phyloP scores from a whole-genome alignment of 2,888 invertebrate genomes.

The Alviniconcha strummeri region DNA sequence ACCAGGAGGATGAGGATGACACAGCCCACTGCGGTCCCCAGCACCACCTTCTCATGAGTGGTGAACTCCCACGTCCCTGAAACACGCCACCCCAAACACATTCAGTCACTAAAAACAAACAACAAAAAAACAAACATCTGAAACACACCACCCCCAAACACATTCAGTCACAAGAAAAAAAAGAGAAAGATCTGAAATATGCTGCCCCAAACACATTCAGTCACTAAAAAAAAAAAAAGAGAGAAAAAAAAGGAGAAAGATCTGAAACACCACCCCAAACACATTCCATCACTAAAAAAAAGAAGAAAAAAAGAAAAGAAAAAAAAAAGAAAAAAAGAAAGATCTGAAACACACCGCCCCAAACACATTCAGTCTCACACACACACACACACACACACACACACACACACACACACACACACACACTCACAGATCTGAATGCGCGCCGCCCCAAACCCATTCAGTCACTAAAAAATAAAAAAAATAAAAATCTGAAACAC shows the following conservation, averaged over 20 bases:
- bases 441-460: too few species aligned
- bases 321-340: background rate
- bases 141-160: too few species aligned
- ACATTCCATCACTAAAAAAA: too few species aligned
- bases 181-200: background rate
- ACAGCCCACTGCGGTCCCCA: constrained; percentile 44
- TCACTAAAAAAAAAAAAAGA: too few species aligned
- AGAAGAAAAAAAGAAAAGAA: too few species aligned
- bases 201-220: too few species aligned
- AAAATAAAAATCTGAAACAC: too few species aligned
- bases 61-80: constrained; percentile 48
- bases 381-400: constrained; percentile 1
- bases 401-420: background rate
- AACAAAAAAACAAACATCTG: background rate
- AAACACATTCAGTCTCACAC: background rate
- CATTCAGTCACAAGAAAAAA: background rate
- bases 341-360: too few species aligned
- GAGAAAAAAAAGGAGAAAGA: too few species aligned
- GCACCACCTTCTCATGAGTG: constrained; percentile 44
- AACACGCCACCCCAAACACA: background rate
- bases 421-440: too few species aligned
- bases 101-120: background rate
- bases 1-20: constrained; percentile 40
- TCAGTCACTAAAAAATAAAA: too few species aligned
- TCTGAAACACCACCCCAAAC: too few species aligned